These are phyloP conservation scores for Mythimna albipuncta DNA, from an alignment of 2,888 invertebrate species.

Conservation along the genomic window DNA sequence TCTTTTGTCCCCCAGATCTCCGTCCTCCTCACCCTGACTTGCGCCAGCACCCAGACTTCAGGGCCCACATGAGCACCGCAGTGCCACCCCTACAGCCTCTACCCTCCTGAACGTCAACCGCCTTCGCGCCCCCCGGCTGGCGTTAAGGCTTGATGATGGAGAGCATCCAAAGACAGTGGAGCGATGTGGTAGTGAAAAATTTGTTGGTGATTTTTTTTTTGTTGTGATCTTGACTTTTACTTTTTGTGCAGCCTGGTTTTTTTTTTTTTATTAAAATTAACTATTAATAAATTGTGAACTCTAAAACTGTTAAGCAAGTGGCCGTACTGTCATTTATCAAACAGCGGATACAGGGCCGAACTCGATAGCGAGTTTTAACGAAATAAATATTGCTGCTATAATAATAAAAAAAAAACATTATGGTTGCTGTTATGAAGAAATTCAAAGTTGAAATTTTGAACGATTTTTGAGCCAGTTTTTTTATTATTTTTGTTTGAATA, in stretches of 20 bases:
- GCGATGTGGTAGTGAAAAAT: constrained; percentile 45
- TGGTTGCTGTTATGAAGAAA: constrained; percentile 9
- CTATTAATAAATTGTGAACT: background rate
- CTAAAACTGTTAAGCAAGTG: no score
- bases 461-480: background rate
- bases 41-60: constrained; percentile 83
- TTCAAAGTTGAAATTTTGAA: background rate
- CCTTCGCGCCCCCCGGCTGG: constrained; percentile 87
- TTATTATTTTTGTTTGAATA: background rate
- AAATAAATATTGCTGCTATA: constrained; percentile 19
- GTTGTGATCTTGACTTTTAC: constrained; percentile 33
- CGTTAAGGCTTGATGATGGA: constrained; percentile 80
- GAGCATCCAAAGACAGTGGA: constrained; percentile 50
- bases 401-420: background rate
- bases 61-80: constrained; percentile 77
- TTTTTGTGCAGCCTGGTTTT: background rate
- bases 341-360: constrained; percentile 16
- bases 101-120: constrained; percentile 86
- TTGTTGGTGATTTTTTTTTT: constrained; percentile 4
- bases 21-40: constrained; percentile 82
- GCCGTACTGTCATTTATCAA: background rate
- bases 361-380: constrained; percentile 10
- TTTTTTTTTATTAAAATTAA: constrained; percentile 2
- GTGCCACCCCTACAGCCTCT: constrained; percentile 85
- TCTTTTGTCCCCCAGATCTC: constrained; percentile 71